Evolutionary conservation across 1,140 invertebrate species (phyloP).

Genomic region (Mamestra configurata): DNA sequence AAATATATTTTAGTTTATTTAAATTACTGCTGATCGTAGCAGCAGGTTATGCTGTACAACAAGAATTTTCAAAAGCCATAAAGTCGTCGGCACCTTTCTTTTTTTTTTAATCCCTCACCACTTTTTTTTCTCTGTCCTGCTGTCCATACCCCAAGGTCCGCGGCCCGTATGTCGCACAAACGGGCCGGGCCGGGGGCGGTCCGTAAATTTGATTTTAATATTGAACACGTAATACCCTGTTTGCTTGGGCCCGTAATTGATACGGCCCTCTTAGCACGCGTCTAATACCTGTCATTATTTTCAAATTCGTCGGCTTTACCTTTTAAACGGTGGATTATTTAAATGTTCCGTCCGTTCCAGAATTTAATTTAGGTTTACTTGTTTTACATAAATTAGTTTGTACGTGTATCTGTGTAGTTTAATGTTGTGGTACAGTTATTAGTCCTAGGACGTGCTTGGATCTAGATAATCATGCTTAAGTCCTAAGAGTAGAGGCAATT

Average conservation of each 20-base stretch:
- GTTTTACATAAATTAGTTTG: conserved; percentile 42
- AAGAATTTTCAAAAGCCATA: too few species aligned
- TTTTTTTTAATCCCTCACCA: neutral
- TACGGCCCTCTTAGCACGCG: conserved; percentile 77
- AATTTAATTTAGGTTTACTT: conserved; percentile 50
- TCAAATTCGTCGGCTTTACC: conserved; percentile 78
- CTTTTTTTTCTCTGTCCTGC: neutral
- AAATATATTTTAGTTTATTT: too few species aligned
- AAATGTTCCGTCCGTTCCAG: conserved; percentile 48
- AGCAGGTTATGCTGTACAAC: too few species aligned
- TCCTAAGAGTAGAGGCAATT: neutral
- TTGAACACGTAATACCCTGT: conserved; percentile 81
- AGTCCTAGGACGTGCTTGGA: neutral
- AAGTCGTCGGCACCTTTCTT: too few species aligned
- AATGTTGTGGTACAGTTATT: neutral
- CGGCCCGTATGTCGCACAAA: conserved; percentile 38
- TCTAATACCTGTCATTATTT: conserved; percentile 85
- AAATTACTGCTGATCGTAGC: too few species aligned
- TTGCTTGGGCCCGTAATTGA: conserved; percentile 82
- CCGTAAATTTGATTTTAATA: conserved; percentile 86
- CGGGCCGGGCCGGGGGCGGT: conserved; percentile 64
- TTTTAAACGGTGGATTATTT: conserved; percentile 77
- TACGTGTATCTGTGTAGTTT: neutral
- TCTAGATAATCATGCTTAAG: neutral
- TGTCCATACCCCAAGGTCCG: conserved; percentile 42